A percentile compares a stretch with the other conserved stretches of the same genome.
These are phyloP conservation scores for Acrocephalus arundinaceus DNA, from an alignment of 2,113 vertebrate species.

Conservation along the genomic window DNA sequence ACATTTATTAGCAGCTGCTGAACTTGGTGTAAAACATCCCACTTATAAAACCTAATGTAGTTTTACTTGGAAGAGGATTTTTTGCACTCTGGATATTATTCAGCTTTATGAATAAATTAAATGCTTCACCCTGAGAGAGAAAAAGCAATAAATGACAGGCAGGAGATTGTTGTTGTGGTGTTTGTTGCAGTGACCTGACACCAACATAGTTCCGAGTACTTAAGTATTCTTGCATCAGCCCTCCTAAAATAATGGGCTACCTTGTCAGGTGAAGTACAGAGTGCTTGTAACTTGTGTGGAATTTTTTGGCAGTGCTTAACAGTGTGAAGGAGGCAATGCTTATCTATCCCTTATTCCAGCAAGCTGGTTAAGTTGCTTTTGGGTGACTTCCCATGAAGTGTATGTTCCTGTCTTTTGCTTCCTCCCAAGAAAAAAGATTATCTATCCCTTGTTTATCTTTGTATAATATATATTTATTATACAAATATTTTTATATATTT, in stretches of 20 bases:
- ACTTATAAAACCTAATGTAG: neutral
- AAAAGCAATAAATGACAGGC: neutral
- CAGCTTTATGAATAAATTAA: neutral
- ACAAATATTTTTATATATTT: neutral
- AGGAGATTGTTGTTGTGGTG: neutral
- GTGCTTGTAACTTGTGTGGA: neutral
- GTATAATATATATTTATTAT: neutral
- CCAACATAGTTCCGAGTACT: neutral
- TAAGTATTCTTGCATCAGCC: neutral
- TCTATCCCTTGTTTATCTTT: fast-evolving
- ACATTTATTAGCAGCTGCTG: neutral
- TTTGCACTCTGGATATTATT: neutral
- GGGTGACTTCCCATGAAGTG: neutral
- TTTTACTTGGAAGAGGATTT: neutral
- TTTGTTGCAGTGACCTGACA: neutral
- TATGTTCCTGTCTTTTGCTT: neutral
- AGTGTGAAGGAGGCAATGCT: neutral
- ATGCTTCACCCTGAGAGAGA: neutral
- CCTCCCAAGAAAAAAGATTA: neutral
- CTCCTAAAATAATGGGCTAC: neutral
- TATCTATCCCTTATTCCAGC: neutral
- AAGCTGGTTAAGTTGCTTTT: neutral
- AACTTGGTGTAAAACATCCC: neutral
- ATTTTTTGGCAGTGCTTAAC: neutral
- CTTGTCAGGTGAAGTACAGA: neutral